Conservation (phyloP, 2,797 vertebrate species). For the Pangasius larnaudii region DNA sequence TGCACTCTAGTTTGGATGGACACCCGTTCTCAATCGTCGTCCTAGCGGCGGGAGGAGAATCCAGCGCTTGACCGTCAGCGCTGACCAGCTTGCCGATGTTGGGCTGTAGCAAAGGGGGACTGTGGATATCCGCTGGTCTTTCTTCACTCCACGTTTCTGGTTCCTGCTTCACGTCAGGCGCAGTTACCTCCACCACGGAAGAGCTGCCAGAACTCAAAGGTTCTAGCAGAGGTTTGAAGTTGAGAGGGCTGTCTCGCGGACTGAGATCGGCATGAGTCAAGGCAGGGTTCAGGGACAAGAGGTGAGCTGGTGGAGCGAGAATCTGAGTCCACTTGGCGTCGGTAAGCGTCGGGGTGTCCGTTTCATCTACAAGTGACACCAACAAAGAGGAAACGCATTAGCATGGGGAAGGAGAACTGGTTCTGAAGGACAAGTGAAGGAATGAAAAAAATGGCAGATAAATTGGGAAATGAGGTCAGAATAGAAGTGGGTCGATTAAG, state of each 20-base stretch:
- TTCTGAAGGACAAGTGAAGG: constrained; percentile 13
- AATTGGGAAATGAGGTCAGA: constrained; percentile 72
- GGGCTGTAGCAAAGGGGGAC: constrained; percentile 77
- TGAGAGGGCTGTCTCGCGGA: constrained; percentile 82
- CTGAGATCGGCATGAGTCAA: constrained; percentile 78
- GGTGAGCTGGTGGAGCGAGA: constrained; percentile 84
- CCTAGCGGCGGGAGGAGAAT: constrained; percentile 67
- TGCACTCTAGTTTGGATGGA: constrained; percentile 57
- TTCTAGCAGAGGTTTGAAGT: constrained; percentile 82
- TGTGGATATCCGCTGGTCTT: constrained; percentile 77
- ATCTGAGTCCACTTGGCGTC: constrained; percentile 96
- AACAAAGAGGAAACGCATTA: constrained; percentile 54
- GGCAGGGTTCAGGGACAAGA: constrained; percentile 82
- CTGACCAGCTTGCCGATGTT: constrained; percentile 82
- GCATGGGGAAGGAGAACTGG: constrained; percentile 11
- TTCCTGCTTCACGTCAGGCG: constrained; percentile 71
- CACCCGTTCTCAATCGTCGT: constrained; percentile 68
- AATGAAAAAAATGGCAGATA: constrained; percentile 64
- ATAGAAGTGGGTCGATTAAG: constrained; percentile 70
- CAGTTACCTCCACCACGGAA: constrained; percentile 72
- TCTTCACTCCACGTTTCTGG: constrained; percentile 81
- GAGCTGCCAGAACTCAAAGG: constrained; percentile 67
- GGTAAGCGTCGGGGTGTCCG: constrained; percentile 84
- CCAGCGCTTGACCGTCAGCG: constrained; percentile 77
- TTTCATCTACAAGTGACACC: constrained; percentile 80